Conservation (phyloP, 1,140 invertebrate species). For the Platyscapa corneri region DNA sequence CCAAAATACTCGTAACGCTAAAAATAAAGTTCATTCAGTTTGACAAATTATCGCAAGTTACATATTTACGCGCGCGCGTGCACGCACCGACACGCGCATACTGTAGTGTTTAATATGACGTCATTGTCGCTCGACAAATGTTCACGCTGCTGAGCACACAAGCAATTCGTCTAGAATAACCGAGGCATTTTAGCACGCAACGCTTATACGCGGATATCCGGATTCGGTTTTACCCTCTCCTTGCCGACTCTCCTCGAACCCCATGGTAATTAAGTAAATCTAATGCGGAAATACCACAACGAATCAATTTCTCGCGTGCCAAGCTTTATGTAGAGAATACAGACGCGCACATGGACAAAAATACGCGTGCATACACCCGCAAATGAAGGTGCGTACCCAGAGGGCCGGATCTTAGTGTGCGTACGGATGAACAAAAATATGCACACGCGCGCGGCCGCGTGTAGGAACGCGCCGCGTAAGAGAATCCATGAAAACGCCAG, state of each 20-base stretch:
- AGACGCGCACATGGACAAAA: background rate
- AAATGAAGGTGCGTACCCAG: conserved; percentile 23
- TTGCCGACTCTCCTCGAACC: background rate
- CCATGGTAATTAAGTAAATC: conserved; percentile 40
- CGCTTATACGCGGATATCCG: conserved; percentile 37
- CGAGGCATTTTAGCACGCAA: conserved; percentile 10
- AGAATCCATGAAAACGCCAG: background rate
- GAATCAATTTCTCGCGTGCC: conserved; percentile 35
- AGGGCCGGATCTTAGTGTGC: too few species aligned
- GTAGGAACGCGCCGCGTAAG: background rate
- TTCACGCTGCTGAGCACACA: background rate
- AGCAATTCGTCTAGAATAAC: conserved; percentile 32
- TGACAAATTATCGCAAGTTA: background rate
- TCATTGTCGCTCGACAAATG: background rate
- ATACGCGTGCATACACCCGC: background rate
- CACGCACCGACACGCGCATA: background rate
- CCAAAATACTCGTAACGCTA: background rate
- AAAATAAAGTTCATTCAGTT: background rate
- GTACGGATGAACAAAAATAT: background rate
- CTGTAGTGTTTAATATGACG: background rate
- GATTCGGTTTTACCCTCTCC: background rate
- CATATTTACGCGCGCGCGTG: background rate
- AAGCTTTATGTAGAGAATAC: background rate
- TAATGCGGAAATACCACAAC: conserved; percentile 26
- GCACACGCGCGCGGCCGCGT: background rate